Evolutionary conservation across 1,140 invertebrate genomes (phyloP).

Genomic region (Drosophila eugracilis): DNA sequence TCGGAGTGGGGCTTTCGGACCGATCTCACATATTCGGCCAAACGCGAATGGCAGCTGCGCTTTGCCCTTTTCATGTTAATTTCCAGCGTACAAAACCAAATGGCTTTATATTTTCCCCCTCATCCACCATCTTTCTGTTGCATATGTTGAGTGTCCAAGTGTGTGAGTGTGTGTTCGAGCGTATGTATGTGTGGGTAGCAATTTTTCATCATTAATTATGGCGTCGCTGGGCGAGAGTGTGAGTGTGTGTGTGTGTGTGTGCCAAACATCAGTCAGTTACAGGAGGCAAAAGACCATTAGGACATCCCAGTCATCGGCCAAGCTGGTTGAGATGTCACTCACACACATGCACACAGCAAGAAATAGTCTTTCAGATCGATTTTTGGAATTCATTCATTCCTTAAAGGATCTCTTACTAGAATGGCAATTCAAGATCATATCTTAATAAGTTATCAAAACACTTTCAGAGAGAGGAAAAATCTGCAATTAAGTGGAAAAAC

Average conservation of each 20-base stretch:
- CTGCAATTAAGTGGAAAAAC: too few relatives aligned
- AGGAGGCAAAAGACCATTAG: constrained; percentile 79
- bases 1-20: constrained; percentile 1
- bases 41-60: constrained; percentile 54
- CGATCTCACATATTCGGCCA: constrained; percentile 51
- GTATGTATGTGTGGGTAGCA: constrained; percentile 65
- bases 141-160: constrained; percentile 69
- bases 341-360: constrained; percentile 56
- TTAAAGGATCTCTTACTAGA: neutral
- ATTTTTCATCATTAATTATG: constrained; percentile 83
- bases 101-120: constrained; percentile 67
- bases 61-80: constrained; percentile 82
- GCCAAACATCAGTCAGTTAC: constrained; percentile 78
- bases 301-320: constrained; percentile 49
- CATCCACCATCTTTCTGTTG: constrained; percentile 20
- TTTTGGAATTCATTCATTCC: too few relatives aligned
- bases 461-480: neutral
- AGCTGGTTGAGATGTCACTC: constrained; percentile 77
- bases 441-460: too few relatives aligned
- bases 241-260: constrained; percentile 54
- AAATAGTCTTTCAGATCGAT: neutral
- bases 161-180: constrained; percentile 3
- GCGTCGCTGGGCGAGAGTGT: constrained; percentile 64
- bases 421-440: too few relatives aligned
- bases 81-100: constrained; percentile 76